A percentile compares a stretch with the other conserved stretches of the same genome.
Evolutionary conservation across 2,113 vertebrate species (phyloP).

Genomic region (Otis tarda): DNA sequence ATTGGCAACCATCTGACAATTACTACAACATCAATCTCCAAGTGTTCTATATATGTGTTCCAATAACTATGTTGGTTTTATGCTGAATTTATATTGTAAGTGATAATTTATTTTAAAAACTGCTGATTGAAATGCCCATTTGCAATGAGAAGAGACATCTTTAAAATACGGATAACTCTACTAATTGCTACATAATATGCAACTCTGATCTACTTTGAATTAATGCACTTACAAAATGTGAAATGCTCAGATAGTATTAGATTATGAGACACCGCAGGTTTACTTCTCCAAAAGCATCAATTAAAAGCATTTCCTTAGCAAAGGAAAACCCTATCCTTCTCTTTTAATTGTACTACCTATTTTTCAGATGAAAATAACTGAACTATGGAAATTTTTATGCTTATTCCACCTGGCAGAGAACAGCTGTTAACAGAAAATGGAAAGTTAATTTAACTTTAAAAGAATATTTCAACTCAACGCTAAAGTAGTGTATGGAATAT

Average conservation of each 20-base stretch:
- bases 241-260: neutral
- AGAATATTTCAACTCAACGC: neutral
- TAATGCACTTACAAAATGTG: neutral
- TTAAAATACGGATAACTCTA: neutral
- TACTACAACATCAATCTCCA: neutral
- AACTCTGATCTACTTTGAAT: neutral
- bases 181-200: neutral
- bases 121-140: conserved; percentile 5
- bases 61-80: neutral
- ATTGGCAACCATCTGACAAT: neutral
- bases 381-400: neutral
- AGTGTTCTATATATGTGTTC: neutral
- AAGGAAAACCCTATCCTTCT: neutral
- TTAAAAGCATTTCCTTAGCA: neutral
- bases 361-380: neutral
- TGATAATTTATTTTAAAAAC: neutral
- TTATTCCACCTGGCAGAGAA: neutral
- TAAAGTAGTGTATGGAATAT: neutral
- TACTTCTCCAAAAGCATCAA: neutral
- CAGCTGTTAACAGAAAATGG: neutral
- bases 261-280: neutral
- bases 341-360: neutral
- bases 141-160: neutral
- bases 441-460: neutral
- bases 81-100: neutral